Conservation (phyloP, 23 tunicate species). For the Halocynthia aurantium region DNA sequence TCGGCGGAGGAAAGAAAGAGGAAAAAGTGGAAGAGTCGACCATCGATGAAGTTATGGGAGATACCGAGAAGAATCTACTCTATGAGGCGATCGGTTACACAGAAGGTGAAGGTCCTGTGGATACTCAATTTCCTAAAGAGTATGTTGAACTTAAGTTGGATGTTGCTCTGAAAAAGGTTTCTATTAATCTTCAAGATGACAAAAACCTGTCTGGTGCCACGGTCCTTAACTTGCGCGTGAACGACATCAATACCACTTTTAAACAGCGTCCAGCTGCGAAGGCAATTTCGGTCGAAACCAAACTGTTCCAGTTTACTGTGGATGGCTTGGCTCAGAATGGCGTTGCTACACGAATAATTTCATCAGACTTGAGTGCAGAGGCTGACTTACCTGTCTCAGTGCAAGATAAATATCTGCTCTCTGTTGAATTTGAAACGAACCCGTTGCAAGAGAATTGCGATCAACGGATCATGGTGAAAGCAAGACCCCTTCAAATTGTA, state of each 20-base stretch:
- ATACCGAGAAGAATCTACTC: slow-evolving; percentile 35
- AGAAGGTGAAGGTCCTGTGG: slow-evolving; percentile 48
- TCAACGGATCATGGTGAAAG: slow-evolving; percentile 42
- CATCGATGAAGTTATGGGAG: slow-evolving; percentile 49
- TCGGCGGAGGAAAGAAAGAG: slow-evolving; percentile 27
- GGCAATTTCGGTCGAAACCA: slow-evolving; percentile 2
- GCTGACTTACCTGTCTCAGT: background rate
- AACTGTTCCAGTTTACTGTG: slow-evolving; percentile 33
- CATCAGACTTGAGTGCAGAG: slow-evolving; percentile 21
- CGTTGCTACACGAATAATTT: slow-evolving; percentile 29
- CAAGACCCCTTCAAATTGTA: slow-evolving; percentile 55
- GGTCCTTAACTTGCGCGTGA: background rate
- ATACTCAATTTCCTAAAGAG: slow-evolving; percentile 38
- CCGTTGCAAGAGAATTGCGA: slow-evolving; percentile 65
- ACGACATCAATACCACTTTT: slow-evolving; percentile 11
- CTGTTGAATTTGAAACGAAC: slow-evolving; percentile 53
- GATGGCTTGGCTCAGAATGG: slow-evolving; percentile 50
- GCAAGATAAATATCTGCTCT: slow-evolving; percentile 33
- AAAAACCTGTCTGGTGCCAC: slow-evolving; percentile 1
- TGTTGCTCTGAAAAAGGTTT: slow-evolving; percentile 48
- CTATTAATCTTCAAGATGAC: slow-evolving; percentile 11
- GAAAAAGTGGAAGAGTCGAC: slow-evolving; percentile 9
- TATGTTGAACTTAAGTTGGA: slow-evolving; percentile 46
- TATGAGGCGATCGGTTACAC: slow-evolving; percentile 73
- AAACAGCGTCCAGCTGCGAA: slow-evolving; percentile 11